Percentiles rank a stretch among this genome's conserved stretches.
These are phyloP conservation scores for Plecturocebus donacophilus DNA, from an alignment of 2,113 vertebrate species.

Conservation along the genomic window DNA sequence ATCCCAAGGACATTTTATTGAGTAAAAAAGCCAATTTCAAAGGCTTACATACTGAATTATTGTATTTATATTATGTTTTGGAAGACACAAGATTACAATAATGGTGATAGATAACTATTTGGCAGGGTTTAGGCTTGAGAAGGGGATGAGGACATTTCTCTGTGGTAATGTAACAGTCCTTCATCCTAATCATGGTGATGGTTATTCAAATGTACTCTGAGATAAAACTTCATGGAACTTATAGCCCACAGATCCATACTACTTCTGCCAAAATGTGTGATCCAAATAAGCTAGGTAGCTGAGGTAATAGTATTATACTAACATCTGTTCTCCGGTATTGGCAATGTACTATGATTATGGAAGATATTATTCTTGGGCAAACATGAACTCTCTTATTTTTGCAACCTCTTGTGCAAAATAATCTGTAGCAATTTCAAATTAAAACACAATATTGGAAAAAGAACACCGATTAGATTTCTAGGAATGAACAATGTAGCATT, in stretches of 20 bases:
- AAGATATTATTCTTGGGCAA: not conserved
- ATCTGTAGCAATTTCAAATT: not conserved
- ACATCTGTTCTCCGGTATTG: not conserved
- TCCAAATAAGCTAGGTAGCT: not conserved
- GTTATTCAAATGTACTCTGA: not conserved
- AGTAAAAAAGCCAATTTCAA: not conserved
- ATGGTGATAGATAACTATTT: not conserved
- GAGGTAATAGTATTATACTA: not conserved
- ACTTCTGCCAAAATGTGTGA: not conserved
- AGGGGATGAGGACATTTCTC: not conserved
- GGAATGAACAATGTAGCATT: not conserved
- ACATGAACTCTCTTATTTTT: not conserved
- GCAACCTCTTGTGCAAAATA: not conserved
- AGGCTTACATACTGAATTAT: not conserved
- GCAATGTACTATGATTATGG: not conserved
- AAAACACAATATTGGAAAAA: not conserved
- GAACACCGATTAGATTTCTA: not conserved
- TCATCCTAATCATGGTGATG: not conserved
- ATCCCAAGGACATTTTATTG: not conserved
- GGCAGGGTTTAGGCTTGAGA: not conserved
- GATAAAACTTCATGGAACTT: not conserved
- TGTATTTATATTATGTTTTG: not conserved
- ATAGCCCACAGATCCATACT: not conserved
- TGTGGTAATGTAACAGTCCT: not conserved
- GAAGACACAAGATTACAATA: not conserved